phyloP scores from a whole-genome alignment of 2,888 invertebrate genomes.

The Cheilosia vulpina region DNA sequence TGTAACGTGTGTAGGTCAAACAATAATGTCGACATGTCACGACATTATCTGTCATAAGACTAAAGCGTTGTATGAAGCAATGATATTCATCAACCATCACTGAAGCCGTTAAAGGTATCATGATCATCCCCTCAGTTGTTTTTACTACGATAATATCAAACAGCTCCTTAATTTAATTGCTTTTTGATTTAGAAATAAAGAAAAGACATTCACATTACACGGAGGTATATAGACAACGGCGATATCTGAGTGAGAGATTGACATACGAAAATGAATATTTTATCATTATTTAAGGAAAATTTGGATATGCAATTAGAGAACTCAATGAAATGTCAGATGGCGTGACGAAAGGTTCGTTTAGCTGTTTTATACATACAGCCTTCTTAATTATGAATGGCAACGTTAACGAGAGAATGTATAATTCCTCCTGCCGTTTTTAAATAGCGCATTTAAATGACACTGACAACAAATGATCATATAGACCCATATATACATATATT shows the following conservation, averaged over 20 bases:
- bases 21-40: too few species aligned
- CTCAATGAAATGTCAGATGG: slow-evolving; percentile 54
- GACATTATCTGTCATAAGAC: too few species aligned
- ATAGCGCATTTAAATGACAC: background rate
- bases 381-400: slow-evolving; percentile 59
- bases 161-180: slow-evolving; percentile 22
- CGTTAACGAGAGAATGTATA: slow-evolving; percentile 30
- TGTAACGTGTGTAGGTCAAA: too few species aligned
- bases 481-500: background rate
- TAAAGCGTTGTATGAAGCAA: too few species aligned
- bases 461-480: background rate
- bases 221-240: background rate
- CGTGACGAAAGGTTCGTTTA: slow-evolving; percentile 64
- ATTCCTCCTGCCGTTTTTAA: background rate
- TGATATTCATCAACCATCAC: too few species aligned
- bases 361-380: slow-evolving; percentile 20
- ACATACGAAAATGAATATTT: slow-evolving; percentile 62
- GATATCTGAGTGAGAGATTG: slow-evolving; percentile 42
- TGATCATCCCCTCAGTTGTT: too few species aligned
- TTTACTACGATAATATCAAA: background rate
- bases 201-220: background rate
- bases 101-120: too few species aligned
- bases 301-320: slow-evolving; percentile 64
- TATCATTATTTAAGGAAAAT: slow-evolving; percentile 55
- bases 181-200: slow-evolving; percentile 18